phyloP scores from a whole-genome alignment of 2,888 invertebrate species.

The Temnothorax unifasciatus region DNA sequence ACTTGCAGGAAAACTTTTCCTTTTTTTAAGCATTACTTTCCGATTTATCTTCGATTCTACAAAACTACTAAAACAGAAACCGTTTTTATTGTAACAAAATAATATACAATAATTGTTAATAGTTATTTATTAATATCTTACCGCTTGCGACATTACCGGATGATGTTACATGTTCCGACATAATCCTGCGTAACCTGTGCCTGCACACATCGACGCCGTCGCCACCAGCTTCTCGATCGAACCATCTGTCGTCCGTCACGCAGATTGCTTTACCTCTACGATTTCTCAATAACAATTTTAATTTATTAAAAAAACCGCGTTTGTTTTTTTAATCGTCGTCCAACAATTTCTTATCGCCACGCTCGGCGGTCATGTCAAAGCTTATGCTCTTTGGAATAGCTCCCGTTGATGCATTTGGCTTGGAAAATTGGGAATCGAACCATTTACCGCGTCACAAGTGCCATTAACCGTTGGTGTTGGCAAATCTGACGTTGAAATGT shows the following conservation, averaged over 20 bases:
- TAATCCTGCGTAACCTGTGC: constrained; percentile 83
- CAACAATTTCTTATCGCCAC: too few relatives aligned
- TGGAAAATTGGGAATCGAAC: too few relatives aligned
- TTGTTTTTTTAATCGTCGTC: too few relatives aligned
- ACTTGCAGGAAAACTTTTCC: background rate
- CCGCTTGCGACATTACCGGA: constrained; percentile 79
- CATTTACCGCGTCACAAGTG: constrained; percentile 74
- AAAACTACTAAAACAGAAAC: background rate
- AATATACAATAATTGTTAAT: background rate
- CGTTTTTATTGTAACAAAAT: background rate
- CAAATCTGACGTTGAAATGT: constrained; percentile 75
- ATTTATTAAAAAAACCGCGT: too few relatives aligned
- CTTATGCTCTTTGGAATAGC: too few relatives aligned
- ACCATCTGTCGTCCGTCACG: too few relatives aligned
- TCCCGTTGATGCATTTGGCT: too few relatives aligned
- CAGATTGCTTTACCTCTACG: too few relatives aligned
- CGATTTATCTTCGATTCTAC: background rate
- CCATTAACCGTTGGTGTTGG: constrained; percentile 57
- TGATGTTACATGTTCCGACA: constrained; percentile 85
- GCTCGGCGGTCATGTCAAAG: too few relatives aligned
- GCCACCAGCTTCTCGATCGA: too few relatives aligned
- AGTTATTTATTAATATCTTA: constrained; percentile 54
- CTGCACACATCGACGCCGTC: constrained; percentile 77
- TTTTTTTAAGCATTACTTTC: constrained; percentile 9
- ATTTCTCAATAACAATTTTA: too few relatives aligned